These are phyloP conservation scores for Ophthalmolycus amberensis DNA, from an alignment of 2,113 vertebrate species.

Conservation along the genomic window DNA sequence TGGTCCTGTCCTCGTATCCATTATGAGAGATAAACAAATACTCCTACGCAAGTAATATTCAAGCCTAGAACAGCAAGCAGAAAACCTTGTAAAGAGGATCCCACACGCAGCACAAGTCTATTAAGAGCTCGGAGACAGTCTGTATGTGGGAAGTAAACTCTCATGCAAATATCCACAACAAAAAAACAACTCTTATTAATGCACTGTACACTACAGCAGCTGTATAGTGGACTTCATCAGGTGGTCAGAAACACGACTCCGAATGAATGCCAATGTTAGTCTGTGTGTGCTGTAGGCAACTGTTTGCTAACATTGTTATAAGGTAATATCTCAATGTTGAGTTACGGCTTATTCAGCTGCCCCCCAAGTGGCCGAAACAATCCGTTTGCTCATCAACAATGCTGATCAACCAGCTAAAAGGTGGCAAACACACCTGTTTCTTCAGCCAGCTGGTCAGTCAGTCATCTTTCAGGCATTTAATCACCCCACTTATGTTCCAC, in stretches of 20 bases:
- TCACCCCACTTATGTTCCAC: constrained; percentile 4
- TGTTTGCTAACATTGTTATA: not conserved
- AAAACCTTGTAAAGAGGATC: constrained; percentile 54
- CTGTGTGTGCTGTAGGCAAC: not conserved
- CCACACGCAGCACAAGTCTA: constrained; percentile 58
- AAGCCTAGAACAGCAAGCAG: constrained; percentile 36
- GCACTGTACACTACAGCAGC: too few relatives aligned
- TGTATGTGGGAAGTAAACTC: constrained; percentile 64
- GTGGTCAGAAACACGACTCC: not conserved
- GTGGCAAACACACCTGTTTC: not conserved
- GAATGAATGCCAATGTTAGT: not conserved
- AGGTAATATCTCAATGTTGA: not conserved
- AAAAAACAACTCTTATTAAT: too few relatives aligned
- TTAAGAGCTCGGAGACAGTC: constrained; percentile 63
- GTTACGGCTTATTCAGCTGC: not conserved
- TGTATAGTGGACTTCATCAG: not conserved
- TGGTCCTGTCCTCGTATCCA: constrained; percentile 32
- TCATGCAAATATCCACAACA: constrained; percentile 32
- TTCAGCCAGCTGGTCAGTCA: not conserved
- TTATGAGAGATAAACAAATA: constrained; percentile 64
- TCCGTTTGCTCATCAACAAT: not conserved
- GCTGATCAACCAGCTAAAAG: not conserved
- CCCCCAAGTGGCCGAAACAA: not conserved
- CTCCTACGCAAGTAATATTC: constrained; percentile 54
- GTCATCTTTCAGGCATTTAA: constrained; percentile 22